Percentiles rank a stretch among this genome's conserved stretches.
These are phyloP conservation scores for Danio kyathit DNA, from an alignment of 2,797 vertebrate species.

Conservation along the genomic window DNA sequence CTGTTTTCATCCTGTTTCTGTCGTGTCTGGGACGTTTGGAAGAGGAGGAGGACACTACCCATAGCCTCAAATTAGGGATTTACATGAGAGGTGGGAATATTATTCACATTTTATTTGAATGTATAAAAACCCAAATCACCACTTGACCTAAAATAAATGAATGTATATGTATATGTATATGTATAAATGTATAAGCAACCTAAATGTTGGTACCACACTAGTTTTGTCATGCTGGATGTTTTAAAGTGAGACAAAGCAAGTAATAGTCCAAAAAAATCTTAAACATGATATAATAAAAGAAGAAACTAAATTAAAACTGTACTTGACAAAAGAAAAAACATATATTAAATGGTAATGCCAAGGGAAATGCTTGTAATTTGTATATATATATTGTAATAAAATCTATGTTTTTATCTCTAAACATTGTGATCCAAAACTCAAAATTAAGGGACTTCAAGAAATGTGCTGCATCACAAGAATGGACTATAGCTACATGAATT, in stretches of 20 bases:
- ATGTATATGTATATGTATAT: no score
- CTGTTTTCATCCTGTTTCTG: slow-evolving; percentile 35
- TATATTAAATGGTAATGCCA: background rate
- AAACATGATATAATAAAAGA: background rate
- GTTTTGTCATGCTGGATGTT: background rate
- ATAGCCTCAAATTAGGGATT: background rate
- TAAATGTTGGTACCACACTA: background rate
- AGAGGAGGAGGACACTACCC: slow-evolving; percentile 9
- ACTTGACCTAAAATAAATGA: no score
- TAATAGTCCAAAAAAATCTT: background rate
- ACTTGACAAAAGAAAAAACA: background rate
- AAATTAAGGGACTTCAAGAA: background rate
- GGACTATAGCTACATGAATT: background rate
- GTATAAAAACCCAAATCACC: no score
- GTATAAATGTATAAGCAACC: no score
- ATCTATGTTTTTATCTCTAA: background rate
- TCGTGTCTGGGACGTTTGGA: slow-evolving; percentile 20
- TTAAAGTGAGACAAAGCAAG: background rate
- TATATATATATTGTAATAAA: background rate
- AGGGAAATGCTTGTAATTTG: no score
- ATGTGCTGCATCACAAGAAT: background rate
- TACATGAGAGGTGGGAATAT: background rate
- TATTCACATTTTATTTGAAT: background rate
- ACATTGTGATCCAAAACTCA: background rate
- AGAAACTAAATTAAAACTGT: background rate